Evolutionary conservation across 2,888 invertebrate species (phyloP).

Genomic region (Ptilodon capucinus): DNA sequence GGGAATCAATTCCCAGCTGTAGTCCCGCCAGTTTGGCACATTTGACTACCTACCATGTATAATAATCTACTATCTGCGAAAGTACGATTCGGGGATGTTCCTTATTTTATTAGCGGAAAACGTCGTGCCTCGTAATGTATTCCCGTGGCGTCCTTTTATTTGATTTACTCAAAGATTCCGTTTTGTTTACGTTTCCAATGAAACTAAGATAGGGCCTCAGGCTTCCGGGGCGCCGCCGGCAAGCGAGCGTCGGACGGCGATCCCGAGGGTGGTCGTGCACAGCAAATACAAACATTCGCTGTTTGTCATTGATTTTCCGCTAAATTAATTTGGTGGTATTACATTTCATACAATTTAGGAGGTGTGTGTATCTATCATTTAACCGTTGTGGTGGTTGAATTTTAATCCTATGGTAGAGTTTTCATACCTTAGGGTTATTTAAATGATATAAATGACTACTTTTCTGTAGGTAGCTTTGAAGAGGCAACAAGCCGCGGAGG

Average conservation of each 20-base stretch:
- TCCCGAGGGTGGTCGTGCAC: constrained; percentile 64
- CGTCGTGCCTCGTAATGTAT: constrained; percentile 9
- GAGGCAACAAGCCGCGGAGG: constrained; percentile 98
- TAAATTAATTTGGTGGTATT: constrained; percentile 74
- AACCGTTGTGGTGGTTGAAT: no score
- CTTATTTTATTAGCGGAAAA: not conserved
- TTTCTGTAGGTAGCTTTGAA: constrained; percentile 92
- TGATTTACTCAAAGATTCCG: constrained; percentile 68
- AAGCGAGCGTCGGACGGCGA: constrained; percentile 27
- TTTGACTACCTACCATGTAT: no score
- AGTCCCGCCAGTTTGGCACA: no score
- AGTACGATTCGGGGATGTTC: no score
- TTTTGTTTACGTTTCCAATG: constrained; percentile 76
- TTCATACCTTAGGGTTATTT: not conserved
- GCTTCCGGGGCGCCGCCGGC: constrained; percentile 31
- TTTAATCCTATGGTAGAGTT: not conserved
- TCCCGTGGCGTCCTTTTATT: constrained; percentile 49
- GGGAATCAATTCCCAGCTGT: no score
- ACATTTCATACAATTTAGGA: constrained; percentile 21
- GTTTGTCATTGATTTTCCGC: constrained; percentile 79
- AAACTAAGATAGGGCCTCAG: constrained; percentile 41
- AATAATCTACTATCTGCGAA: no score
- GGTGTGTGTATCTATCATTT: no score
- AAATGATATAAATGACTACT: not conserved
- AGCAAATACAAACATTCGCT: constrained; percentile 65